Evolutionary conservation across 1,140 invertebrate genomes (phyloP), one percentile per base, ranked within the genome.

Genomic region (Pogonomyrmex barbatus): DNA sequence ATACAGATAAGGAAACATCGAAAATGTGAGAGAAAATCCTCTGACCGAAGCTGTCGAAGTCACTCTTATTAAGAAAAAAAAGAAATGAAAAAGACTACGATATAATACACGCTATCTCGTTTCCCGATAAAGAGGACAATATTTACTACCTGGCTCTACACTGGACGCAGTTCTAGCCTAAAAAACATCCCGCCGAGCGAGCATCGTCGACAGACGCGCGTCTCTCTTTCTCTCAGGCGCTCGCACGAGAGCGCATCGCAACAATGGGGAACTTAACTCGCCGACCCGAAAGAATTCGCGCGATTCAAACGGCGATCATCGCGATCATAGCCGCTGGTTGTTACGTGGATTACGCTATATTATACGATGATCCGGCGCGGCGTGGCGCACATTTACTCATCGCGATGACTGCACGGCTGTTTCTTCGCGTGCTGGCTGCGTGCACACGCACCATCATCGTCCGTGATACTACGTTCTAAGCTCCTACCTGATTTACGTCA

Each of bases 151-250:
- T 24, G 1, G 24, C 12, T 36, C 73, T 60, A 58, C 4, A 12
- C 39, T 12, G 4, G 1, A 36, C 6, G 30, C 17, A 17, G 33
- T 73, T 60, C 79, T 82, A 82, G 67, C 68, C 52, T 82, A 82
- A 60, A 73, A 24, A 73, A 30, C 2, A 4, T 67, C 24, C n/a
- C 8, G 30, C 14, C 39, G 36, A 60, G 33, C 36, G 24, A n/a
- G 39, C 73, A 76, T 47, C 4, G 50, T 68, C 65, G 65, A 67
- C 36, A 8, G 12, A 62, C 62, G 17, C 6, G n/a, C 47, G 14
- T 47, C n/a, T 3, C 24, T 24, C 8, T 24, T 42, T 56, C n/a
- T 39, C 10, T 30, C 42, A 39, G 4, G 4, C 9, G 50, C 33
- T 9, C 10, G 4, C 54, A 5, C 24, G 9, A 58, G 12, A 47